These are phyloP conservation scores for Astropecten irregularis DNA, from an alignment of 53 echinoderm and acorn worm species.

Conservation along the genomic window DNA sequence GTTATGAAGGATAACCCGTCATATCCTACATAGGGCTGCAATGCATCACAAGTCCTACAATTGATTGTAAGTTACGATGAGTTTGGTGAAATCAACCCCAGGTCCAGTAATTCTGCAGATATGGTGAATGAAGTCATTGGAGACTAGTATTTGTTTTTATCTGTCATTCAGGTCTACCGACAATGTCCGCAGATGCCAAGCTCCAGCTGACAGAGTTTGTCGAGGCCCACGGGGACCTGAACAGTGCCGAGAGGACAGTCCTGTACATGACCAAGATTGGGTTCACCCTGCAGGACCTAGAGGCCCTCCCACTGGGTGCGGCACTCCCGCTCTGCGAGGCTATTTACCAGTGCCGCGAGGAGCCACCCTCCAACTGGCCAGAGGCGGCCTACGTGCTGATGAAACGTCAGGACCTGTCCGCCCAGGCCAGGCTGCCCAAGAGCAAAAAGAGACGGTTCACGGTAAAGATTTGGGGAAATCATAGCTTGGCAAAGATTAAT, in stretches of 20 bases:
- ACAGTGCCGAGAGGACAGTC: constrained; percentile 69
- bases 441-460: constrained; percentile 37
- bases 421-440: constrained; percentile 72
- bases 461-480: constrained; percentile 45
- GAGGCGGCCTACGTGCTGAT: constrained; percentile 86
- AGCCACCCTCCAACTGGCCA: constrained; percentile 87
- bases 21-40: too few relatives aligned
- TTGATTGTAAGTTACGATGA: too few relatives aligned
- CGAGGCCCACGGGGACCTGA: constrained; percentile 58
- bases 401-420: constrained; percentile 83
- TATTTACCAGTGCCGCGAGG: constrained; percentile 70
- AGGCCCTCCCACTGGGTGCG: constrained; percentile 75
- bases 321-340: constrained; percentile 80
- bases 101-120: too few relatives aligned
- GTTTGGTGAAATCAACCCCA: too few relatives aligned
- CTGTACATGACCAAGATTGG: constrained; percentile 85
- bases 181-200: background rate
- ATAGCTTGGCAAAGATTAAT: too few relatives aligned
- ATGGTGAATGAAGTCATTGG: too few relatives aligned
- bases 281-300: constrained; percentile 71
- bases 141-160: too few relatives aligned
- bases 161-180: constrained; percentile 28
- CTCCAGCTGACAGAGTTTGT: constrained; percentile 50
- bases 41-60: too few relatives aligned
- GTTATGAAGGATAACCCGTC: too few relatives aligned